Evolutionary conservation across 2,797 vertebrate species (phyloP), one percentile per base, ranked within the genome.

Genomic region (Stomatorhinus walkeri): DNA sequence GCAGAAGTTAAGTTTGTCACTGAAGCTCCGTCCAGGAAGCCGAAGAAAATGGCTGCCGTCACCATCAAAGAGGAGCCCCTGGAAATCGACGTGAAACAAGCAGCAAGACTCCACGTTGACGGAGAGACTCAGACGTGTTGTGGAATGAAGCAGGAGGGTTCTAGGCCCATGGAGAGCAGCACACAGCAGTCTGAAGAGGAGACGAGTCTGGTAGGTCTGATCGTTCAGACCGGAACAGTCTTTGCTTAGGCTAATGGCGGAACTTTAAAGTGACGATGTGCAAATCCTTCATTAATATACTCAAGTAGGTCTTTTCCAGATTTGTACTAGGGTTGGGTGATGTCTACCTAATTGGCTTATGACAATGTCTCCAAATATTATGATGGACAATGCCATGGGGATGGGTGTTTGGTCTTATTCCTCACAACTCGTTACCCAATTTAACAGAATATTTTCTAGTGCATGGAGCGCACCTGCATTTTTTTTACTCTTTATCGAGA

Each of bases 31-130:
- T 22, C 36, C 19, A 7, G 76, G 76, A 46, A n/a, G 76, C 40
- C 19, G 12, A 46, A 81, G 4, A 46, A 46, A 22, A 81, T 81
- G 76, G 76, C 76, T 10, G 7, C 40, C 3, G 40, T 81, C 40
- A 81, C 36, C 36, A 81, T 81, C 19, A 81, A 81, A 81, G 76
- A 81, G 76, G 76, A 81, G 40, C 76, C 76, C 19, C 76, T 46
- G 36, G 76, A 81, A 43, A n/a, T 81, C 1, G 36, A 81, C 19
- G 40, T 81, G 36, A 81, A 43, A 19, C 40, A 81, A 46, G 40
- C 8, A 10, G 7, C 76, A 3, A 81, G 76, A n/a, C 19, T n/a
- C 76, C 76, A 46, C 0, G 40, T 10, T 9, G 76, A 81, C 3
- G 76, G 76, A 22, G 76, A 81, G 40, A 81, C 40, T 81, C 76